These are phyloP conservation scores for Lasius platythorax DNA, from an alignment of 2,888 invertebrate species.

Conservation along the genomic window DNA sequence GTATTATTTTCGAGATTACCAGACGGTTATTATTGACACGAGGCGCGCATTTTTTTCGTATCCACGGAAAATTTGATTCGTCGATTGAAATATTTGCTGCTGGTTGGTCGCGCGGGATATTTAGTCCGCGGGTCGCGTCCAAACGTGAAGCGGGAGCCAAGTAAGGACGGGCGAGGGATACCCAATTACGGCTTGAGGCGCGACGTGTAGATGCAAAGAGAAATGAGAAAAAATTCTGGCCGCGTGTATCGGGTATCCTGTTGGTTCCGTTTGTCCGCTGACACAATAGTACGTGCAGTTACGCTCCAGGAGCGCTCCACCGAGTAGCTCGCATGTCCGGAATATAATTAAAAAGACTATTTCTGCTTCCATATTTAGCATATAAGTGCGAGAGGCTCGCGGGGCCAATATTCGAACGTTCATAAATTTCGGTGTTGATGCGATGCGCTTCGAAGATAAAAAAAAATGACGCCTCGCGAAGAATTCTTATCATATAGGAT, in stretches of 20 bases:
- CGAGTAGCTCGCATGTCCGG: slow-evolving; percentile 72
- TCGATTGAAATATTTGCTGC: background rate
- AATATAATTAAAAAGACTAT: slow-evolving; percentile 78
- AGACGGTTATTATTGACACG: background rate
- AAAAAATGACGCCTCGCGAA: background rate
- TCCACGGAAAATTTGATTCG: background rate
- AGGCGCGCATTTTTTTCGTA: background rate
- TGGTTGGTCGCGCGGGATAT: background rate
- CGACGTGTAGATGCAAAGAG: slow-evolving; percentile 47
- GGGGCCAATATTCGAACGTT: background rate
- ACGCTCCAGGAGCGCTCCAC: slow-evolving; percentile 73
- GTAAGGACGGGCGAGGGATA: slow-evolving; percentile 65
- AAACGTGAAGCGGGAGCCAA: slow-evolving; percentile 60
- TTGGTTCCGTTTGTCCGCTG: slow-evolving; percentile 81
- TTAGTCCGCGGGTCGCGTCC: background rate
- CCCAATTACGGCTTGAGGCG: slow-evolving; percentile 76
- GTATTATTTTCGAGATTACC: background rate
- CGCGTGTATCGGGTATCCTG: slow-evolving; percentile 83
- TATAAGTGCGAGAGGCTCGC: background rate
- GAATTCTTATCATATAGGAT: background rate
- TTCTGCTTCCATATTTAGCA: slow-evolving; percentile 56
- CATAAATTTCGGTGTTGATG: background rate
- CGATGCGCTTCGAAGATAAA: background rate
- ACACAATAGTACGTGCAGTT: slow-evolving; percentile 83
- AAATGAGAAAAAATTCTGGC: slow-evolving; percentile 79